Evolutionary conservation across 2,888 invertebrate species (phyloP), one percentile per base, ranked within the genome.

Genomic region (Sinodicranocentrus sp.): DNA sequence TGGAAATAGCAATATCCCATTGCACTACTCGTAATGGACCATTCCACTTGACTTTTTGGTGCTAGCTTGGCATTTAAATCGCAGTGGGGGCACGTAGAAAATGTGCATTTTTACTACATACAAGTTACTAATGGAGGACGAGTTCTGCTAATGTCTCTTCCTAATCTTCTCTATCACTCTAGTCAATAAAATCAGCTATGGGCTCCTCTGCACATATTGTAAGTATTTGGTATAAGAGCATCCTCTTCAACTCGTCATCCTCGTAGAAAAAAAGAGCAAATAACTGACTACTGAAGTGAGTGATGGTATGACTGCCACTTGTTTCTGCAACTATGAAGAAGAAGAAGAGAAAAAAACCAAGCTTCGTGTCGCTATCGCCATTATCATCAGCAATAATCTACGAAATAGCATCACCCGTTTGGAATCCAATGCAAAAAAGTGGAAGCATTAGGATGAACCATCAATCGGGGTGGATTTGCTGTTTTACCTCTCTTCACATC

Each of bases 311-410:
- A 72, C 65, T 67, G 77, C 77, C 77, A 77, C 77, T 77, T 77
- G 68, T 67, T 59, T 57, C 48, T 68, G 25, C 63, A 28, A 63
- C 70, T 52, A 68, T 26, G 33, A 79, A 48, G 13, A 54, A 52
- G 67, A 75, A 63, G 33, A 79, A 48, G 13, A 54, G 52, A 65
- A 75, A 63, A 75, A 48, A 28, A n/a, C 52, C 28, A 15, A 65
- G 17, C 28, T 54, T 71, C 71, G 71, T 63, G 71, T 61, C 44
- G 65, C 70, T 72, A 72, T 80, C 67, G 25, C 54, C 80, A 80
- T 80, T 65, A 80, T 44, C 65, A 80, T 80, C 78, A 78, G 77
- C 77, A 77, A 77, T 77, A 77, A 77, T 77, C 77, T 68, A 68
- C 39, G 52, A 67, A 68, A 77, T 77, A 68, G 68, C 67, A 28